These are phyloP conservation scores for Acronicta aceris DNA, from an alignment of 2,888 invertebrate species.

Conservation along the genomic window DNA sequence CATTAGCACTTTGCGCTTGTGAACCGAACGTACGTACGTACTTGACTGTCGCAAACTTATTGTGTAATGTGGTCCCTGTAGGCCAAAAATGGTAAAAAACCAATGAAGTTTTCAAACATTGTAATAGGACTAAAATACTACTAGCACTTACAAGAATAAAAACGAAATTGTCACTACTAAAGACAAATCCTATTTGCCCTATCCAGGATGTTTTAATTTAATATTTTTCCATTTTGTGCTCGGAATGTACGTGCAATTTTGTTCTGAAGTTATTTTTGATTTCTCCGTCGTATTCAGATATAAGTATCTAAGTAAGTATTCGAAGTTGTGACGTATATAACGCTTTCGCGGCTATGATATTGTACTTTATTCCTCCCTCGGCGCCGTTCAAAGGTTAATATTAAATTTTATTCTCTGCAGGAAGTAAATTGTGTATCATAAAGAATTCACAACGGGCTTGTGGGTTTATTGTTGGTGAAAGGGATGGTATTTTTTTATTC, in stretches of 20 bases:
- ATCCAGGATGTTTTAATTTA: no score
- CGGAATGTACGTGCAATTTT: constrained; percentile 1
- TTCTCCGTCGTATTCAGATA: not conserved
- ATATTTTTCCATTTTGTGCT: not conserved
- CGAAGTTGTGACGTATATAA: constrained; percentile 4
- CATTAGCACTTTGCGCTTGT: no score
- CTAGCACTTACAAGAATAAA: no score
- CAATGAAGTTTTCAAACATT: no score
- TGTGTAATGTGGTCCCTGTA: no score
- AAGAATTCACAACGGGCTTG: constrained; percentile 14
- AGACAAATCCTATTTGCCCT: no score
- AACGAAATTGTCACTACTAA: no score
- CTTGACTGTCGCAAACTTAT: no score
- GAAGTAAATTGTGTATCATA: constrained; percentile 27
- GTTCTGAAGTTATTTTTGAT: not conserved
- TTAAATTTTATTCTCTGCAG: constrained; percentile 33
- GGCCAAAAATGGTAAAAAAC: no score
- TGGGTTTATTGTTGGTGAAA: not conserved
- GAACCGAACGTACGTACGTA: no score
- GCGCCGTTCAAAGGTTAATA: constrained; percentile 25
- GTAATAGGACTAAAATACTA: no score
- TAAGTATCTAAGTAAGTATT: constrained; percentile 1
- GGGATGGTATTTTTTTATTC: not conserved
- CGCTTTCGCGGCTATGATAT: constrained; percentile 9
- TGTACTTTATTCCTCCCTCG: constrained; percentile 5